These are phyloP conservation scores for Baryphthengus martii DNA, from an alignment of 2,113 vertebrate species.

Conservation along the genomic window DNA sequence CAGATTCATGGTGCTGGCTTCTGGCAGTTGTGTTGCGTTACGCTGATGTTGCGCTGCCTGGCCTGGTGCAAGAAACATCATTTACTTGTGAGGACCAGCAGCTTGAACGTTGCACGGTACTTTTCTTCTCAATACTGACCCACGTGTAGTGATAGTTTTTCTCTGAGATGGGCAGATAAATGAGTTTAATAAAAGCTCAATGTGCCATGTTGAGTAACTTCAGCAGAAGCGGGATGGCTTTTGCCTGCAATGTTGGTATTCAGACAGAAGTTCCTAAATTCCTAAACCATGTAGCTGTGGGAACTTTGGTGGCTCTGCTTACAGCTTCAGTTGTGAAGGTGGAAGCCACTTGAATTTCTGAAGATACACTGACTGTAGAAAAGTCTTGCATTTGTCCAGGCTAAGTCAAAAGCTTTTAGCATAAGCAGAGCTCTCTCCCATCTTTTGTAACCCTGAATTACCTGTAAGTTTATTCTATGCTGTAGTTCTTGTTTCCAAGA, in stretches of 20 bases:
- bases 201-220: background rate
- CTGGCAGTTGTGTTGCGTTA: background rate
- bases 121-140: background rate
- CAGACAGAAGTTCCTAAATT: background rate
- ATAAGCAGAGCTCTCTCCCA: background rate
- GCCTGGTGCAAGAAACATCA: background rate
- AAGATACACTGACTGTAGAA: background rate
- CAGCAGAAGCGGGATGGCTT: background rate
- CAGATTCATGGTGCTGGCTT: background rate
- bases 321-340: background rate
- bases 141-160: background rate
- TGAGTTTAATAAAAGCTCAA: background rate
- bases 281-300: background rate
- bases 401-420: background rate
- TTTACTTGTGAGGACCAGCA: background rate
- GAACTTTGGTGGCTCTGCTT: background rate
- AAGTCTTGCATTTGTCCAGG: background rate
- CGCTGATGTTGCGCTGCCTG: background rate
- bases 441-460: background rate
- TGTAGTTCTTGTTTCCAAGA: background rate
- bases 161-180: background rate
- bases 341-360: background rate
- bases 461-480: background rate
- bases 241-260: background rate
- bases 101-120: background rate